Evolutionary conservation across 2,888 invertebrate genomes (phyloP).

Genomic region (Perizoma flavofasciatum): DNA sequence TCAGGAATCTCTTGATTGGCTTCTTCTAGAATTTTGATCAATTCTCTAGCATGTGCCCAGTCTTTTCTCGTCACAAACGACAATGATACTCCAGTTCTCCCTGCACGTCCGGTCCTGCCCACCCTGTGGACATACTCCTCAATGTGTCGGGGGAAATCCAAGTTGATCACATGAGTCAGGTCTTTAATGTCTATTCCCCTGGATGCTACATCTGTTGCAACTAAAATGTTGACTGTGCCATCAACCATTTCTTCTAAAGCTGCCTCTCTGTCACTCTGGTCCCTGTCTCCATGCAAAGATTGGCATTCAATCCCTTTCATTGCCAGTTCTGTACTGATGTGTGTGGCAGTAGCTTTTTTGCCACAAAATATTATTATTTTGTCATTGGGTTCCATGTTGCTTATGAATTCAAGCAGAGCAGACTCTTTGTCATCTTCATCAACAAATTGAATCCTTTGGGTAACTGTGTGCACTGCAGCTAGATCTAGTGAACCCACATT

Average conservation of each 20-base stretch:
- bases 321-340: conserved; percentile 91
- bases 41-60: conserved; percentile 91
- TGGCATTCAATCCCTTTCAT: conserved; percentile 88
- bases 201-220: conserved; percentile 98
- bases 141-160: conserved; percentile 96
- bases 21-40: conserved; percentile 94
- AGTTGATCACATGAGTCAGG: conserved; percentile 95
- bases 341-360: conserved; percentile 92
- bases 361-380: conserved; percentile 97
- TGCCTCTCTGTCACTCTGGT: conserved; percentile 90
- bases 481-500: conserved; percentile 95
- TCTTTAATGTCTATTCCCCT: conserved; percentile 96
- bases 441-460: conserved; percentile 90
- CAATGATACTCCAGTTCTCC: conserved; percentile 91
- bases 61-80: conserved; percentile 92
- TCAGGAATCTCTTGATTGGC: conserved; percentile 93
- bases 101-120: conserved; percentile 97
- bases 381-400: conserved; percentile 88
- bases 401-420: conserved; percentile 87
- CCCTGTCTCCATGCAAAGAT: conserved; percentile 95
- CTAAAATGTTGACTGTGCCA: conserved; percentile 91
- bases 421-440: conserved; percentile 88
- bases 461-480: conserved; percentile 94
- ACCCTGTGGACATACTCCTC: conserved; percentile 98
- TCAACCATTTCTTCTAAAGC: conserved; percentile 93